These are phyloP conservation scores for Lordiphosa stackelbergi DNA, from an alignment of 1,140 invertebrate genomes.

Conservation along the genomic window DNA sequence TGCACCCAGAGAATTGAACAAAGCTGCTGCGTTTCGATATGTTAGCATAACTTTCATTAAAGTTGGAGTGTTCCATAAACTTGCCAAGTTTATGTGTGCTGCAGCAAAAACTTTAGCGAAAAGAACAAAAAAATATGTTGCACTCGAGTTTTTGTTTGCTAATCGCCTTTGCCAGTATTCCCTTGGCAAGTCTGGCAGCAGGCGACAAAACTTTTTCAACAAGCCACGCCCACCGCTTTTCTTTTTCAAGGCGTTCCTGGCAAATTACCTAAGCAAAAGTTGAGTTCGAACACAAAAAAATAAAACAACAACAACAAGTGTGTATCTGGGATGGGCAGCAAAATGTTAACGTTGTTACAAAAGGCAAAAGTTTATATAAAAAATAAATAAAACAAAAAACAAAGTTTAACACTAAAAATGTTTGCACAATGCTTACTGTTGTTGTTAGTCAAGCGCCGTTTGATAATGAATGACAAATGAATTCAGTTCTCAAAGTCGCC, in stretches of 20 bases:
- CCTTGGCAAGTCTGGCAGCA: constrained; percentile 9
- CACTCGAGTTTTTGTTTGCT: constrained; percentile 29
- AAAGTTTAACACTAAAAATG: constrained; percentile 36
- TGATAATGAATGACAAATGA: constrained; percentile 29
- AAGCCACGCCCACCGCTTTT: constrained; percentile 10
- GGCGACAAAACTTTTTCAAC: not conserved
- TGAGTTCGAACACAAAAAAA: constrained; percentile 2
- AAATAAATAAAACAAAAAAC: constrained; percentile 21
- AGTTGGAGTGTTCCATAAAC: constrained; percentile 53
- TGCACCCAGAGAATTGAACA: constrained; percentile 7
- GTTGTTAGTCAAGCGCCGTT: constrained; percentile 1
- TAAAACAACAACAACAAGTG: not conserved
- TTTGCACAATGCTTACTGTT: constrained; percentile 26
- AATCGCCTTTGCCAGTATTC: constrained; percentile 25
- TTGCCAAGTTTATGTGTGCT: constrained; percentile 44
- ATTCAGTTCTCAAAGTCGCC: constrained; percentile 11
- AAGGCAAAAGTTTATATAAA: constrained; percentile 48
- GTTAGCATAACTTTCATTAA: constrained; percentile 49
- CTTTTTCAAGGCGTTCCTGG: constrained; percentile 34
- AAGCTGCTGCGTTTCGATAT: constrained; percentile 12
- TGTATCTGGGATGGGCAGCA: not conserved
- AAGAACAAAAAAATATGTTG: constrained; percentile 33
- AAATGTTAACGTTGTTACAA: constrained; percentile 43
- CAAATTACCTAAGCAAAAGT: constrained; percentile 59
- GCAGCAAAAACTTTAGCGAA: constrained; percentile 19